A percentile compares a stretch with the other conserved stretches of the same genome.
Evolutionary conservation across 92 coral and sea anemone genomes (phyloP).

Genomic region (Metridium senile): DNA sequence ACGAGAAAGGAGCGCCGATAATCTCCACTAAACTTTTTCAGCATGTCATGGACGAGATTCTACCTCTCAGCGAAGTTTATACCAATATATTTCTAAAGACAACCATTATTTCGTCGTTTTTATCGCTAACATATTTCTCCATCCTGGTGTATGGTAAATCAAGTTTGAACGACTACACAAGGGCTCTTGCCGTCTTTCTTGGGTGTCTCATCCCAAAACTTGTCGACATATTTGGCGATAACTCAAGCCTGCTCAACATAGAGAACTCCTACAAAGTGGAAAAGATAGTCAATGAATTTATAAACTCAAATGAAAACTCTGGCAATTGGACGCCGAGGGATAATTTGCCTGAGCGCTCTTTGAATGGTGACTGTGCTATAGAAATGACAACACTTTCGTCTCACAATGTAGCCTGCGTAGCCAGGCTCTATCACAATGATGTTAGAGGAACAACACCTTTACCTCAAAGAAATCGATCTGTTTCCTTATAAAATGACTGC

Average conservation of each 20-base stretch:
- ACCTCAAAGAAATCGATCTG: too few species aligned
- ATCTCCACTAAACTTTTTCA: slow-evolving; percentile 6
- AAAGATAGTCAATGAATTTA: slow-evolving; percentile 8
- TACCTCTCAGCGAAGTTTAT: slow-evolving; percentile 2
- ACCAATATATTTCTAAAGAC: slow-evolving; percentile 1
- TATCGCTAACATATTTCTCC: not conserved
- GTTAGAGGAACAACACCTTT: too few species aligned
- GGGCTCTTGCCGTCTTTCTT: not conserved
- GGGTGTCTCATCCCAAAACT: not conserved
- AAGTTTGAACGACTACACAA: not conserved
- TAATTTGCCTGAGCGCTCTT: too few species aligned
- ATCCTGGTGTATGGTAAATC: slow-evolving; percentile 16
- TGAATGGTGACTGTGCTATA: too few species aligned
- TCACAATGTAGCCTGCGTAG: too few species aligned
- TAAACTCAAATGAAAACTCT: too few species aligned
- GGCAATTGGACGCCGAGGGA: too few species aligned
- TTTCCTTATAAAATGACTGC: too few species aligned
- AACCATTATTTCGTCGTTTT: not conserved
- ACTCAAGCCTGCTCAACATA: not conserved
- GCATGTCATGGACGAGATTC: slow-evolving; percentile 3
- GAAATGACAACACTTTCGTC: too few species aligned
- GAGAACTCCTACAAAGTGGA: slow-evolving; percentile 6
- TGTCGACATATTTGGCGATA: not conserved
- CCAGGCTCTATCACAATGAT: too few species aligned
- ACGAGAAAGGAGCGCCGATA: slow-evolving; percentile 13